Percentiles rank a stretch among this genome's conserved stretches.
Evolutionary conservation across 2,888 invertebrate genomes (phyloP).

Genomic region (Priapulus caudatus): DNA sequence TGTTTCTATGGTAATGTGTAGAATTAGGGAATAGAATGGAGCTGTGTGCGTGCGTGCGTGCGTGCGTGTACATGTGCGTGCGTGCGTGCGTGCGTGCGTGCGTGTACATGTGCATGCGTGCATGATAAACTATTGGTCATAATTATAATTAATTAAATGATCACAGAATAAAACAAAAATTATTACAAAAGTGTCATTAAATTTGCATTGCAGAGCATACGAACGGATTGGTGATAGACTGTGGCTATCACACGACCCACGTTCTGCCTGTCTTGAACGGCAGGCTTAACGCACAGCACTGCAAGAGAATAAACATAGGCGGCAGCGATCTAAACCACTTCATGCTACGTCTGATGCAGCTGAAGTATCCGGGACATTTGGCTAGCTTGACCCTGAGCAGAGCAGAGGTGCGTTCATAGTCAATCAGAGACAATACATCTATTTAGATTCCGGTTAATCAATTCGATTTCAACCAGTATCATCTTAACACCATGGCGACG

Average conservation of each 20-base stretch:
- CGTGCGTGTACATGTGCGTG: too few relatives aligned
- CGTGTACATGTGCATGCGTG: too few relatives aligned
- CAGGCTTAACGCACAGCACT: conserved; percentile 51
- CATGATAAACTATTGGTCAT: too few relatives aligned
- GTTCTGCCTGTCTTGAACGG: conserved; percentile 63
- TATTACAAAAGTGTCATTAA: too few relatives aligned
- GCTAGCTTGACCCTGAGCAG: conserved; percentile 73
- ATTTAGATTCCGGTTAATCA: too few relatives aligned
- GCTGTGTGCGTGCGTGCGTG: too few relatives aligned
- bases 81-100: too few relatives aligned
- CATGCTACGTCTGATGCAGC: conserved; percentile 70
- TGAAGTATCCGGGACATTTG: conserved; percentile 83
- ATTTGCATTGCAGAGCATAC: conserved; percentile 32
- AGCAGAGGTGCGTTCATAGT: conserved; percentile 49
- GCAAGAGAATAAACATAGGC: conserved; percentile 71
- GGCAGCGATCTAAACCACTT: conserved; percentile 73
- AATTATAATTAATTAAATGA: conserved; percentile 7
- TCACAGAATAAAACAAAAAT: too few relatives aligned
- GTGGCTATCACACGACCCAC: conserved; percentile 79
- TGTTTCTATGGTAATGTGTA: too few relatives aligned
- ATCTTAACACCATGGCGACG: too few relatives aligned
- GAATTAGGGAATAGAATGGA: too few relatives aligned
- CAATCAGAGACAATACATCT: neutral
- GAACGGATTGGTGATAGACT: conserved; percentile 59
- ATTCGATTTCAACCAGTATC: too few relatives aligned